Base-by-base conservation (phyloP, 2,797 vertebrate genomes). In the Clarias pachynema region DNA sequence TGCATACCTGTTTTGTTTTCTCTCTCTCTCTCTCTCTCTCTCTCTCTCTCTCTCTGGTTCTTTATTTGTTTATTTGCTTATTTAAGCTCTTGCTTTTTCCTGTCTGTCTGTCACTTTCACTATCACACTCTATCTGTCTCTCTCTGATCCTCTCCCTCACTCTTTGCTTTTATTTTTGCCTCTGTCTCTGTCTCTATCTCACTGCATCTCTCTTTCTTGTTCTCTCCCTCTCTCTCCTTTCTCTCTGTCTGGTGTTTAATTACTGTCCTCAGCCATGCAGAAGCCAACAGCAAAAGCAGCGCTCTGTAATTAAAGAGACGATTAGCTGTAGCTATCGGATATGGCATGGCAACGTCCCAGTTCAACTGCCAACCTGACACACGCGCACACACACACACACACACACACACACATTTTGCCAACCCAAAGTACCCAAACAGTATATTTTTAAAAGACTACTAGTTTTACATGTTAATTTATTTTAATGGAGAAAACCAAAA, bases 301-400 rank as follows among this genome's bases (percentile, higher is more conserved):
- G 74, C 37, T 80, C 49, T 88, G 85, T 86, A 89, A 90, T 89
- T 90, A 90, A 88, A 84, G 29, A 79, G 69, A 44, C 82, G 74
- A 89, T 88, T 87, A 88, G 85, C 83, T 1, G 79, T 82, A 80
- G 77, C 86, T 84, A 84, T 29, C 63, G 73, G 79, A 87, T 79
- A 82, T 79, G 12, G 44, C 73, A 56, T 72, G 72, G 72, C 44
- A 44, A 57, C 57, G 29, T 65, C 73, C 73, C 79, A 78, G 75
- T 84, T 84, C 65, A 82, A 63, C 57, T 79, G 68, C 59, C 44
- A 65, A 63, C 40, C 77, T 63, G 20, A 68, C 24, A 78, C 31
- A 37, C 79, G 75, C 65, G n/a, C 60, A 75, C 72, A 79, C 65
- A 22, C 29, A 37, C 56, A 59, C 29, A 79, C 56, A 81, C 44